These are phyloP conservation scores for Pyrochroa serraticornis DNA, from an alignment of 2,888 invertebrate genomes.

Conservation along the genomic window DNA sequence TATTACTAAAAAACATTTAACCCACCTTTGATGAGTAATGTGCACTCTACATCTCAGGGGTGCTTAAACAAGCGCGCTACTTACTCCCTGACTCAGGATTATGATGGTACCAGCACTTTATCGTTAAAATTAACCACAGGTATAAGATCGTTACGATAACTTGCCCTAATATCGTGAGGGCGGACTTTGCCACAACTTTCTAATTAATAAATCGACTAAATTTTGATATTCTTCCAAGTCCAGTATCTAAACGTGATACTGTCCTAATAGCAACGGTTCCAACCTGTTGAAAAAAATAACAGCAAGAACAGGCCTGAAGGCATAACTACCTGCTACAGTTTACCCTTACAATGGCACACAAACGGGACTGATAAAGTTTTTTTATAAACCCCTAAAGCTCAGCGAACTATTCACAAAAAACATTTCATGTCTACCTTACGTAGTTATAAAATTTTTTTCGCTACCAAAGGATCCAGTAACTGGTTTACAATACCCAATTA, in stretches of 20 bases:
- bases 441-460: conserved; percentile 11
- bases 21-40: conserved; percentile 42
- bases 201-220: conserved; percentile 2
- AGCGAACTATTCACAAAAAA: conserved; percentile 25
- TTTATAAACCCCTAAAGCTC: conserved; percentile 23
- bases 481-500: conserved; percentile 28
- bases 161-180: background rate
- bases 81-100: conserved; percentile 7
- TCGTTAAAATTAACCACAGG: conserved; percentile 15
- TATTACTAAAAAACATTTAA: conserved; percentile 38
- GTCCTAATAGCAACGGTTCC: conserved; percentile 31
- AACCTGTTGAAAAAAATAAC: conserved; percentile 30
- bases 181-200: background rate
- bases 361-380: conserved; percentile 26
- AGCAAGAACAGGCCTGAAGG: conserved; percentile 32
- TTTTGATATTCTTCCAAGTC: conserved; percentile 27
- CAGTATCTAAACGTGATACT: conserved; percentile 32
- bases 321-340: conserved; percentile 28
- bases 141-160: conserved; percentile 19
- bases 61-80: conserved; percentile 24
- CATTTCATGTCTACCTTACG: conserved; percentile 18
- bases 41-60: conserved; percentile 27
- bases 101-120: conserved; percentile 27
- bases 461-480: conserved; percentile 16
- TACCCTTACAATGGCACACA: conserved; percentile 26